Conservation (phyloP, 2,113 vertebrate species). For the Malurus cyaneus region DNA sequence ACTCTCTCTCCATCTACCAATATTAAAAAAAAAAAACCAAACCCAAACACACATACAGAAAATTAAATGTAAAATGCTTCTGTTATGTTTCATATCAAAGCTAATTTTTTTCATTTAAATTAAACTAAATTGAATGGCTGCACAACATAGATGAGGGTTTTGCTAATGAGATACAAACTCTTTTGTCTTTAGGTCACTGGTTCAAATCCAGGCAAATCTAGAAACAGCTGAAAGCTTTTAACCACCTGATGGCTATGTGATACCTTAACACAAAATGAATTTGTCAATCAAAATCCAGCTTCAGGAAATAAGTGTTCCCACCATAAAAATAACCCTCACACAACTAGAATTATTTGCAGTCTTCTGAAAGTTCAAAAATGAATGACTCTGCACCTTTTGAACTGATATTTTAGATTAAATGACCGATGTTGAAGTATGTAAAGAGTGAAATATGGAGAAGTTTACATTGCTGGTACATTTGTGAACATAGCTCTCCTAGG, state of each 20-base stretch:
- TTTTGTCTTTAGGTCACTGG: conserved; percentile 43
- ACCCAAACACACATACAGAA: background rate
- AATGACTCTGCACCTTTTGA: background rate
- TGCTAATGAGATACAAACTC: conserved; percentile 53
- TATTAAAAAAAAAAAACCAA: background rate
- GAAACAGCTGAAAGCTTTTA: conserved; percentile 62
- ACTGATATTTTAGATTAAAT: background rate
- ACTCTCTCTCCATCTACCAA: background rate
- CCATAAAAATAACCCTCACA: background rate
- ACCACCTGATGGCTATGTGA: conserved; percentile 19
- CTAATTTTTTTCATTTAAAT: conserved; percentile 41
- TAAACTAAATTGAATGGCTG: conserved; percentile 17
- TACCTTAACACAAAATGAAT: conserved; percentile 24
- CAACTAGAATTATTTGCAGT: conserved; percentile 9
- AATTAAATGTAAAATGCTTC: conserved; percentile 48
- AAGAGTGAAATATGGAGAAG: background rate
- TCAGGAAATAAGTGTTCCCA: conserved; percentile 5
- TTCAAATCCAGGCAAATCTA: conserved; percentile 31
- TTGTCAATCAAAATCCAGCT: conserved; percentile 37
- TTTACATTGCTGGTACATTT: background rate
- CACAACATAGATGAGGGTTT: conserved; percentile 18
- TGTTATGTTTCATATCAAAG: conserved; percentile 39
- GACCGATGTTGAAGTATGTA: background rate
- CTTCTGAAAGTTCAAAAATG: conserved; percentile 21
- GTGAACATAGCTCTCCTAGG: background rate